phyloP scores from a whole-genome alignment of 2,113 vertebrate genomes.

The Psettodes erumei region DNA sequence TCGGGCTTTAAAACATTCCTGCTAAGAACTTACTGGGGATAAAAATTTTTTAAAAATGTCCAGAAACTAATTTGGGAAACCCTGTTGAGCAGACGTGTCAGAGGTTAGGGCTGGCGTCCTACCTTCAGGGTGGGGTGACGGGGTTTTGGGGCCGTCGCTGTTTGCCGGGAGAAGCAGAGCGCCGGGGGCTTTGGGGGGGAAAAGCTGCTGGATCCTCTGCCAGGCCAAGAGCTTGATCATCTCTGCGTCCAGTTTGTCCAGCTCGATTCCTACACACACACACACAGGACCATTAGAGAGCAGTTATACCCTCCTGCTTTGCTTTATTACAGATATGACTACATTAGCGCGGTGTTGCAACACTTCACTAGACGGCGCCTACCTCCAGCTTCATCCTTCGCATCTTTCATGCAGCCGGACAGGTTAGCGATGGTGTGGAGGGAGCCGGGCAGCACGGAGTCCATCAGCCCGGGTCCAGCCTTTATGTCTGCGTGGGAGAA shows the following conservation, averaged over 20 bases:
- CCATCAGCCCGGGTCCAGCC: slow-evolving; percentile 84
- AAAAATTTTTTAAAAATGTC: background rate
- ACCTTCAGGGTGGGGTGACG: slow-evolving; percentile 81
- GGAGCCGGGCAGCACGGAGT: slow-evolving; percentile 83
- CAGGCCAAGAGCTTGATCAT: slow-evolving; percentile 94
- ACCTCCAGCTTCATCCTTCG: slow-evolving; percentile 87
- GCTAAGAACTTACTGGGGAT: too few relatives aligned
- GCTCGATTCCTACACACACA: slow-evolving; percentile 86
- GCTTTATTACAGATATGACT: background rate
- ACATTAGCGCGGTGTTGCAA: too few relatives aligned
- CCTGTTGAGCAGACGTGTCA: background rate
- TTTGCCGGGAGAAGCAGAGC: slow-evolving; percentile 76
- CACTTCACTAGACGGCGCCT: slow-evolving; percentile 37
- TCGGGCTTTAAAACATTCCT: too few relatives aligned
- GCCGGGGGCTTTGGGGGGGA: slow-evolving; percentile 87
- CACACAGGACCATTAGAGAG: background rate
- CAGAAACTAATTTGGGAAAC: too few relatives aligned
- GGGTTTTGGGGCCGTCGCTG: slow-evolving; percentile 74
- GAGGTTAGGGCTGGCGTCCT: slow-evolving; percentile 34
- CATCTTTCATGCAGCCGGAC: slow-evolving; percentile 87
- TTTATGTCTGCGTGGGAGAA: slow-evolving; percentile 85
- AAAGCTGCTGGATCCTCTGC: slow-evolving; percentile 97
- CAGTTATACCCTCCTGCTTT: background rate
- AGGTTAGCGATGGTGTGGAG: slow-evolving; percentile 87
- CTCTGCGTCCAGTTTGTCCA: slow-evolving; percentile 93